Evolutionary conservation across 2,888 invertebrate species (phyloP).

Genomic region (Dorcus hopei): DNA sequence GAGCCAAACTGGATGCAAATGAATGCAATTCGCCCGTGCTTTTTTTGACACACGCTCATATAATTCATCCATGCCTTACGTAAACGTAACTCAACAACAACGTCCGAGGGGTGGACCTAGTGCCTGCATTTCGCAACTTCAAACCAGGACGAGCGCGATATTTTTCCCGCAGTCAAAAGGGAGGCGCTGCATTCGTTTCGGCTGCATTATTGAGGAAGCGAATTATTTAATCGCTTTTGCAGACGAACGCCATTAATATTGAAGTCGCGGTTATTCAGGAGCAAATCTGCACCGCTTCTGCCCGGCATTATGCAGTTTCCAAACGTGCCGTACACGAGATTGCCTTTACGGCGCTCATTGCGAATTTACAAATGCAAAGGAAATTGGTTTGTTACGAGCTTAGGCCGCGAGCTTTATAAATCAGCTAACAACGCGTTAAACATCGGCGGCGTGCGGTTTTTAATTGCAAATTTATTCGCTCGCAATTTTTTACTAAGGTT

Average conservation of each 20-base stretch:
- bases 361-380: not conserved
- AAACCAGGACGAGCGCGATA: too few relatives aligned
- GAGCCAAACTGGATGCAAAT: too few relatives aligned
- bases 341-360: not conserved
- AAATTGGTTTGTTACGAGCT: constrained; percentile 2
- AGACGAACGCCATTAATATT: constrained; percentile 44
- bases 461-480: too few relatives aligned
- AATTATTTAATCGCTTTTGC: constrained; percentile 48
- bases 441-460: too few relatives aligned
- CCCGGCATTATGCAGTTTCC: constrained; percentile 8
- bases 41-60: too few relatives aligned
- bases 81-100: too few relatives aligned
- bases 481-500: too few relatives aligned
- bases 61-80: too few relatives aligned
- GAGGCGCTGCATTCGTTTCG: constrained; percentile 13
- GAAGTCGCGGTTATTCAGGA: constrained; percentile 24
- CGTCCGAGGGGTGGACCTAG: too few relatives aligned
- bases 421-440: too few relatives aligned
- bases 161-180: not conserved
- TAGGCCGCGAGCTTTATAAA: not conserved
- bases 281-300: constrained; percentile 5
- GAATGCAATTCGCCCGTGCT: too few relatives aligned
- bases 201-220: constrained; percentile 44
- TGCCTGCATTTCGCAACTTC: too few relatives aligned
- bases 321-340: not conserved